Conservation (phyloP, 2,797 vertebrate species). For the Sphenopsis melanotis region DNA sequence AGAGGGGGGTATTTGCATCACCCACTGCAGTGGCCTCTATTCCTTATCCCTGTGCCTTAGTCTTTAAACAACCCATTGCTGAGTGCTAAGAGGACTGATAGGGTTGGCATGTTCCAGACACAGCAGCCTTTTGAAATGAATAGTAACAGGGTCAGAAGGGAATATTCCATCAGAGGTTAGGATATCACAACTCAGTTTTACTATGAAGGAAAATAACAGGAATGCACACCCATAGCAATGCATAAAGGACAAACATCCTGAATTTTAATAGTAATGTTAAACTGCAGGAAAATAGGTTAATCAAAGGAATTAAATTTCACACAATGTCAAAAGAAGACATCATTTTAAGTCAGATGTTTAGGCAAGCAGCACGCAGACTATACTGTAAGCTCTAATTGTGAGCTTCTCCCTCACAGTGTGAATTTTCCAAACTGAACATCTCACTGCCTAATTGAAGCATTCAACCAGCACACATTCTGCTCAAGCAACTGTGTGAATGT, state of each 20-base stretch:
- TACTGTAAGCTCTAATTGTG: background rate
- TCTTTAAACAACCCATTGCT: background rate
- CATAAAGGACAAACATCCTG: background rate
- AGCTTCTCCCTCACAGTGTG: background rate
- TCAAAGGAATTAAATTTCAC: background rate
- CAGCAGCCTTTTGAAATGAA: background rate
- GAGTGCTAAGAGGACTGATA: background rate
- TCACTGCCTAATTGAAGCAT: conserved; percentile 15
- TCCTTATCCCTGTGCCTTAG: background rate
- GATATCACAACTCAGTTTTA: background rate
- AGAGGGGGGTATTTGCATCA: background rate
- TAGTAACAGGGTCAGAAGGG: background rate
- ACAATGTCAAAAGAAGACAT: background rate
- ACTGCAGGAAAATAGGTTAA: background rate
- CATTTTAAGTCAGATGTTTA: background rate
- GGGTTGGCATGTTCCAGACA: background rate
- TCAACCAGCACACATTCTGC: background rate
- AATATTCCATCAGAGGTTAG: background rate
- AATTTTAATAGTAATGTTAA: background rate
- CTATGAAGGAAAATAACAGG: background rate
- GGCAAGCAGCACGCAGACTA: background rate
- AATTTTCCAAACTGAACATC: conserved; percentile 10
- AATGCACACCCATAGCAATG: background rate
- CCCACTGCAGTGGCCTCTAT: background rate
- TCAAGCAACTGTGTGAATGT: background rate